These are phyloP conservation scores for Apodemus agrarius DNA, from an alignment of 2,797 vertebrate species.

Conservation along the genomic window DNA sequence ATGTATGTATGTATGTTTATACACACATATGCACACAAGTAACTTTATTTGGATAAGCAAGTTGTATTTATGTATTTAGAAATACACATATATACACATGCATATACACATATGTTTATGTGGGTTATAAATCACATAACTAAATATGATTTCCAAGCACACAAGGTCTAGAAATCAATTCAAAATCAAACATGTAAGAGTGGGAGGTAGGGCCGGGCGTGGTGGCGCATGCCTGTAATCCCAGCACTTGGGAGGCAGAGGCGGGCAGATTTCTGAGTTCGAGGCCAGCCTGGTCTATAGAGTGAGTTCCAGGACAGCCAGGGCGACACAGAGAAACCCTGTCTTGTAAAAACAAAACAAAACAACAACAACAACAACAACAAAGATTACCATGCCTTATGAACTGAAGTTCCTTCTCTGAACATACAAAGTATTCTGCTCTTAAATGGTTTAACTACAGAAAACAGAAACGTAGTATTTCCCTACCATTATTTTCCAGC, in stretches of 20 bases:
- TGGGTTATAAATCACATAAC: too few relatives aligned
- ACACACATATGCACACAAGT: neutral
- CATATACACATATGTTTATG: neutral
- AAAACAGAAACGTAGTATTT: neutral
- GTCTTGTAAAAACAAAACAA: too few relatives aligned
- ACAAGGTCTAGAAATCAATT: neutral
- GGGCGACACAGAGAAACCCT: too few relatives aligned
- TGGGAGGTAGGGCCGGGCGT: neutral
- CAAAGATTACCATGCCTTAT: neutral
- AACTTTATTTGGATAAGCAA: neutral
- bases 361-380: too few relatives aligned
- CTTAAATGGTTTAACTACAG: neutral
- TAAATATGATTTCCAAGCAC: too few relatives aligned
- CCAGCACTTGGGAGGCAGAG: too few relatives aligned
- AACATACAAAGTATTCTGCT: neutral
- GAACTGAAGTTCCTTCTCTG: neutral
- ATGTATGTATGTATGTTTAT: too few relatives aligned
- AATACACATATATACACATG: neutral
- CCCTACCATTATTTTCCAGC: neutral
- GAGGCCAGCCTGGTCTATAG: too few relatives aligned
- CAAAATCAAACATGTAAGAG: neutral
- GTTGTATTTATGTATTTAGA: neutral
- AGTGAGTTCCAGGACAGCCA: too few relatives aligned
- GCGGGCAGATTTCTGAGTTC: too few relatives aligned
- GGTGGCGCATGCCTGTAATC: too few relatives aligned